Percentiles rank a stretch among this genome's conserved stretches.
Evolutionary conservation across 2,888 invertebrate genomes (phyloP).

Genomic region (Caenorhabditis panamensis): DNA sequence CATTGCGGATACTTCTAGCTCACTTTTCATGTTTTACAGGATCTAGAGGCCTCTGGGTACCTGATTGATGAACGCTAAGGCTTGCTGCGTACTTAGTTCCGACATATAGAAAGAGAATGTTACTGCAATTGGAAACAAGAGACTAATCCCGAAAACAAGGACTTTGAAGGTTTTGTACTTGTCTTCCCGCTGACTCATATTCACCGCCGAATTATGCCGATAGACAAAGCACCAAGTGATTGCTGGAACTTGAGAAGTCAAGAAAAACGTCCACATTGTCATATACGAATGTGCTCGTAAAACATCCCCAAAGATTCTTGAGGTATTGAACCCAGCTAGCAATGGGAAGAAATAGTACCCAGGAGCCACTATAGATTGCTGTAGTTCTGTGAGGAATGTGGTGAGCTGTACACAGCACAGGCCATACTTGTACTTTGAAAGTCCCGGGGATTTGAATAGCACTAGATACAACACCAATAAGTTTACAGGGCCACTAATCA

Average conservation of each 20-base stretch:
- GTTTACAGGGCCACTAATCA: conserved; percentile 12
- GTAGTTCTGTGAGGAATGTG: conserved; percentile 24
- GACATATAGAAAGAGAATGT: not conserved
- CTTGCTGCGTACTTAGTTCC: not conserved
- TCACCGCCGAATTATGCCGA: conserved; percentile 17
- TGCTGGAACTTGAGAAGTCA: conserved; percentile 20
- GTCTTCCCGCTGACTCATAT: not conserved
- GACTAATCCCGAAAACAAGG: not conserved
- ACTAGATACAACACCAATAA: conserved; percentile 28
- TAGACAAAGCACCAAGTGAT: conserved; percentile 21
- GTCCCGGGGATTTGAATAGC: conserved; percentile 19
- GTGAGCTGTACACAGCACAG: conserved; percentile 26
- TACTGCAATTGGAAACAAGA: not conserved
- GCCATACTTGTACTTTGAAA: conserved; percentile 30
- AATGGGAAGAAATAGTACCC: conserved; percentile 37
- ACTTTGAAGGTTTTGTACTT: too few relatives aligned
- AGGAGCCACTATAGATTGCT: conserved; percentile 13
- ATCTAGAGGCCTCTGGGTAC: not conserved
- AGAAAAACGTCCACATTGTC: conserved; percentile 9
- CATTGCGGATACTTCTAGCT: conserved; percentile 10
- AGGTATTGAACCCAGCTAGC: conserved; percentile 18
- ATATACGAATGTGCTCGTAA: not conserved
- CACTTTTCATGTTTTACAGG: not conserved
- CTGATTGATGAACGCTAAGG: not conserved
- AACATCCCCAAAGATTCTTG: not conserved